Conservation (phyloP, 2,113 vertebrate genomes). For the Bungarus multicinctus region DNA sequence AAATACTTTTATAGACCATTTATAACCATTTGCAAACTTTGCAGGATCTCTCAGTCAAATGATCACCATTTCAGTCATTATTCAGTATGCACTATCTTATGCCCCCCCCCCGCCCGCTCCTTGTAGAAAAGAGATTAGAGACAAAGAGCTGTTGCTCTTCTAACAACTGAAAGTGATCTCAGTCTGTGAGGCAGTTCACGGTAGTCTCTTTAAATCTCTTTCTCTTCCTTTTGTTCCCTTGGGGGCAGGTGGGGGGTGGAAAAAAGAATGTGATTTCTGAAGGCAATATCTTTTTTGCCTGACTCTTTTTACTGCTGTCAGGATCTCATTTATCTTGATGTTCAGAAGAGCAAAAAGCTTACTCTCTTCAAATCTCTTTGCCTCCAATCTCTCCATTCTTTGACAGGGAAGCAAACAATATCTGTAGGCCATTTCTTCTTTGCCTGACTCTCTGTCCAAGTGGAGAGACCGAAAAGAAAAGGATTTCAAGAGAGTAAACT, state of each 20-base stretch:
- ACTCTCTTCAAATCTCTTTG: neutral
- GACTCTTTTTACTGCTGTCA: neutral
- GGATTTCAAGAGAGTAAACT: neutral
- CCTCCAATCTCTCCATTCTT: neutral
- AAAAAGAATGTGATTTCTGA: neutral
- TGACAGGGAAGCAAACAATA: neutral
- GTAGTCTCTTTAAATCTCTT: neutral
- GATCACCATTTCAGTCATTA: neutral
- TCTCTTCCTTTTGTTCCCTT: neutral
- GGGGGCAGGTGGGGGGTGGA: neutral
- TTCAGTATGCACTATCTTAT: neutral
- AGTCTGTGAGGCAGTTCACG: neutral
- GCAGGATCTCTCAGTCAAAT: neutral
- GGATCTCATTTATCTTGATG: neutral
- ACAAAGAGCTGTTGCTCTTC: neutral
- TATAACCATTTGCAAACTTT: neutral
- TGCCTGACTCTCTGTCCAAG: neutral
- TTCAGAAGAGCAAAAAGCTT: neutral
- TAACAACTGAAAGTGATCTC: neutral
- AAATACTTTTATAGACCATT: neutral
- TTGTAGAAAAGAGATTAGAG: neutral
- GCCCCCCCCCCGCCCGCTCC: accelerated
- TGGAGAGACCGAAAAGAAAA: neutral
- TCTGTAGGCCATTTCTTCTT: neutral
- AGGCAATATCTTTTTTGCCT: neutral